Evolutionary conservation across 2,888 invertebrate genomes (phyloP).

Genomic region (Parelbella ahira): DNA sequence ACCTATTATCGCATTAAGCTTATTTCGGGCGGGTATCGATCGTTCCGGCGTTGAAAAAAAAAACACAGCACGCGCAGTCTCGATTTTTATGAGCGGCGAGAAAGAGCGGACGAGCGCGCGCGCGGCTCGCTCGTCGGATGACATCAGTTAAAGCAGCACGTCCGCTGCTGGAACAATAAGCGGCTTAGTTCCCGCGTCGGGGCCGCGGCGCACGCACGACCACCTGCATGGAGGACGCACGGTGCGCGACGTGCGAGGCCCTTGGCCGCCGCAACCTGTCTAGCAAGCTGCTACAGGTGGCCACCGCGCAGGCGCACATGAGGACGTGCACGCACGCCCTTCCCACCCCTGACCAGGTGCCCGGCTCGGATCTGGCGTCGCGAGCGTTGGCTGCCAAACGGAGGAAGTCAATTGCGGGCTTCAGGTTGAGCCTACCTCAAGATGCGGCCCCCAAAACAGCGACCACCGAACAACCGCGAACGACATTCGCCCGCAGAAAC

Average conservation of each 20-base stretch:
- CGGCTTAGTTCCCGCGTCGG: conserved; percentile 75
- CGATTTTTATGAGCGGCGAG: conserved; percentile 62
- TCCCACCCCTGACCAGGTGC: conserved; percentile 52
- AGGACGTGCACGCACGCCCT: conserved; percentile 58
- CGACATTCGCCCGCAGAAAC: conserved; percentile 65
- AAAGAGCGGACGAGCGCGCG: conserved; percentile 61
- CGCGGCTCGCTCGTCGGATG: conserved; percentile 71
- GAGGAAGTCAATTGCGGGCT: conserved; percentile 68
- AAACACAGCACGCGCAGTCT: conserved; percentile 55
- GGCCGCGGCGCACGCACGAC: conserved; percentile 73
- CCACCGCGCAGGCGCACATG: conserved; percentile 74
- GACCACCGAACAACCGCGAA: conserved; percentile 49
- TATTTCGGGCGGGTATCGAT: conserved; percentile 72
- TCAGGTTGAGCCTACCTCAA: conserved; percentile 60
- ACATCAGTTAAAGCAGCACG: conserved; percentile 78
- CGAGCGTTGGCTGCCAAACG: conserved; percentile 72
- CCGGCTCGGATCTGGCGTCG: conserved; percentile 61
- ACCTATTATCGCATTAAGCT: conserved; percentile 76
- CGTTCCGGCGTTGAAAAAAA: conserved; percentile 50
- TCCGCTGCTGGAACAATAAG: conserved; percentile 71
- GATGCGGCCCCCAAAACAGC: conserved; percentile 53
- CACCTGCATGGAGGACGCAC: conserved; percentile 71
- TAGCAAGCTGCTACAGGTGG: conserved; percentile 71
- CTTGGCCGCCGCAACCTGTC: conserved; percentile 67
- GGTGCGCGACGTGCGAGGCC: conserved; percentile 74